Conservation (phyloP, 2,888 invertebrate species). For the Parochlus steinenii region DNA sequence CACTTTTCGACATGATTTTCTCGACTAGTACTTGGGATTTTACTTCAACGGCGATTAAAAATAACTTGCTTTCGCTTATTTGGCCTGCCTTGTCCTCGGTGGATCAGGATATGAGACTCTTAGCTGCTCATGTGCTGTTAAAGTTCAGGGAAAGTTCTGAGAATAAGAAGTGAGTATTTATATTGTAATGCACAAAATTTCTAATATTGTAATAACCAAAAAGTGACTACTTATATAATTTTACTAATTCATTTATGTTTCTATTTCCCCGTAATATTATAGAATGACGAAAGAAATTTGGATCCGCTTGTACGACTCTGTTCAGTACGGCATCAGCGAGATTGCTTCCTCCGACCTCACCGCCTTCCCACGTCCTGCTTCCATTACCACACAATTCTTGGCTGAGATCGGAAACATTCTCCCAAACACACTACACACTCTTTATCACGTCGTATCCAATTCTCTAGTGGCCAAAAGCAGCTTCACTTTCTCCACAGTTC, state of each 20-base stretch:
- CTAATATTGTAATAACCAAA: too few species aligned
- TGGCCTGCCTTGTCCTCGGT: conserved; percentile 53
- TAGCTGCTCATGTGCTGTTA: conserved; percentile 56
- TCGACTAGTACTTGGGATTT: conserved; percentile 58
- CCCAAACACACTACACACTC: conserved; percentile 53
- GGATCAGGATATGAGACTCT: conserved; percentile 46
- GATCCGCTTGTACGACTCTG: conserved; percentile 45
- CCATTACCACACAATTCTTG: conserved; percentile 49
- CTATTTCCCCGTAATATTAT: conserved; percentile 5
- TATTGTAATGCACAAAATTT: too few species aligned
- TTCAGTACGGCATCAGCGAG: conserved; percentile 42
- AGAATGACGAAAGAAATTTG: conserved; percentile 41
- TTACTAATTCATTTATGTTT: conserved; percentile 11
- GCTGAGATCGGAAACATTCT: conserved; percentile 52
- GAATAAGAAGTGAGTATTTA: conserved; percentile 38
- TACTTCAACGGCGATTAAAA: conserved; percentile 49
- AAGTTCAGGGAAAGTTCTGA: conserved; percentile 61
- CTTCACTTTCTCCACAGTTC: conserved; percentile 62
- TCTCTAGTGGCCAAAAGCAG: conserved; percentile 62
- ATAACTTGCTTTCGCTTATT: conserved; percentile 51
- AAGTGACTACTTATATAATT: conserved; percentile 1
- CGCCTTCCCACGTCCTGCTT: conserved; percentile 35
- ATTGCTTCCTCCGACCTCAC: conserved; percentile 14
- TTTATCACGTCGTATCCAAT: conserved; percentile 62
- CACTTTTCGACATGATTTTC: conserved; percentile 55